Evolutionary conservation across 1,140 invertebrate genomes (phyloP).

Genomic region (Drosophila micromelanica): DNA sequence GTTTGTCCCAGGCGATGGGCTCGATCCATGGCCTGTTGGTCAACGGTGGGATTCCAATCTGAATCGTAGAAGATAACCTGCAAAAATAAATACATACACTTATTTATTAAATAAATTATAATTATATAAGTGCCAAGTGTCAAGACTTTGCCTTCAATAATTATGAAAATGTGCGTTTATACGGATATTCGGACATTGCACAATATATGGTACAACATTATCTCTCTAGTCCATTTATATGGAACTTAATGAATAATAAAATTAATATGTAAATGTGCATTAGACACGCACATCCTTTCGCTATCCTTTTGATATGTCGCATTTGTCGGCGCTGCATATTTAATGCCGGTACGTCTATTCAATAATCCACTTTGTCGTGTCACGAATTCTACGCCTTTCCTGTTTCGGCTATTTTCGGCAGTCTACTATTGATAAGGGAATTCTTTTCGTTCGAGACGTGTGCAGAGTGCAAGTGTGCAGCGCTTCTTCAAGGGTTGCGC

Average conservation of each 20-base stretch:
- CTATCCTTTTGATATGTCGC: slow-evolving; percentile 52
- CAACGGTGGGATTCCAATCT: slow-evolving; percentile 99
- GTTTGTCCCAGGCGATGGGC: slow-evolving; percentile 95
- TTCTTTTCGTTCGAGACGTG: slow-evolving; percentile 50
- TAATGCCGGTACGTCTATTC: slow-evolving; percentile 17
- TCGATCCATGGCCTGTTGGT: slow-evolving; percentile 97
- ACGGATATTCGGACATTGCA: too few species aligned
- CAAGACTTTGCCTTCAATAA: too few species aligned
- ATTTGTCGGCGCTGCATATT: slow-evolving; percentile 39
- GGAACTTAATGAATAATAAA: neutral
- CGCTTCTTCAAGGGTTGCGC: slow-evolving; percentile 30
- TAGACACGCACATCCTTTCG: slow-evolving; percentile 68
- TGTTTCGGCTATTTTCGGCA: slow-evolving; percentile 25
- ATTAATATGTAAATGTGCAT: slow-evolving; percentile 58
- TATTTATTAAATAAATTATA: too few species aligned
- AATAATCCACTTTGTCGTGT: slow-evolving; percentile 63
- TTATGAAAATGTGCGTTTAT: too few species aligned
- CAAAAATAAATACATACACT: slow-evolving; percentile 36
- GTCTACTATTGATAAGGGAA: slow-evolving; percentile 47
- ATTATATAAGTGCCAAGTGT: too few species aligned
- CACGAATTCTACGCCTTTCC: slow-evolving; percentile 65
- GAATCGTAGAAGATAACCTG: slow-evolving; percentile 99
- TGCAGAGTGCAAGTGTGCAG: slow-evolving; percentile 61
- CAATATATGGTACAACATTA: too few species aligned
- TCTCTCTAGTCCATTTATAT: neutral